Base-by-base conservation (phyloP, 2,797 vertebrate genomes). In the Pampus argenteus region DNA sequence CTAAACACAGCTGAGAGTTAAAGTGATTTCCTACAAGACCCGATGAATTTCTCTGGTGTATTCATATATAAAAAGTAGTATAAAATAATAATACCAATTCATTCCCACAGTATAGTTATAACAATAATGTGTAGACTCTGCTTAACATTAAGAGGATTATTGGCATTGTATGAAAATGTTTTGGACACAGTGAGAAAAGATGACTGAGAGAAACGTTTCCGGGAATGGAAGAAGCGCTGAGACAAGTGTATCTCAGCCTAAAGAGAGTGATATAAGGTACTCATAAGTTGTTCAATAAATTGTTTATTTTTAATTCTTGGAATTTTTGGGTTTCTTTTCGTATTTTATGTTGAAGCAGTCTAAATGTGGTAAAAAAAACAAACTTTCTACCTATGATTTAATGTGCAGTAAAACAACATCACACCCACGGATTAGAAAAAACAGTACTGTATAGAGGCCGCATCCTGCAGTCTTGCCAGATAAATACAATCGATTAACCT, bases 1-100 rank as follows among this genome's bases (percentile, higher is more conserved):
- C 23, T 49, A 76, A 85, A 81, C 79, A 79, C 82, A 60, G 45
- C 71, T 28, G 62, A 82, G 81, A 65, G 72, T 76, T 84, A 65
- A 74, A 86, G 71, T 74, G 73, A 83, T 81, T 76, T 65, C 65
- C 66, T 45, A 50, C 18, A 52, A 67, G 69, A 71, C 44, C 78
- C 54, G 63, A 56, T 63, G 40, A 42, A 62, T 72, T 79, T 75
- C 65, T 77, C 71, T 60, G 47, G 55, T 63, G 64, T 51, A 75
- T 82, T 78, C 42, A 40, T 71, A 75, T 59, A 69, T 57, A 29
- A 74, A 77, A 51, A 81, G 52, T 44, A 11, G 22, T n/a, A 72
- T 74, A 60, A 61, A 66, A 73, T 57, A 66, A 73, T 57, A 13
- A 57, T 40, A 36, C 20, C 26, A 25, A 9, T 31, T 47, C 22